Base-by-base conservation (phyloP, 2,113 vertebrate species). In the Pterocles orientalis region DNA sequence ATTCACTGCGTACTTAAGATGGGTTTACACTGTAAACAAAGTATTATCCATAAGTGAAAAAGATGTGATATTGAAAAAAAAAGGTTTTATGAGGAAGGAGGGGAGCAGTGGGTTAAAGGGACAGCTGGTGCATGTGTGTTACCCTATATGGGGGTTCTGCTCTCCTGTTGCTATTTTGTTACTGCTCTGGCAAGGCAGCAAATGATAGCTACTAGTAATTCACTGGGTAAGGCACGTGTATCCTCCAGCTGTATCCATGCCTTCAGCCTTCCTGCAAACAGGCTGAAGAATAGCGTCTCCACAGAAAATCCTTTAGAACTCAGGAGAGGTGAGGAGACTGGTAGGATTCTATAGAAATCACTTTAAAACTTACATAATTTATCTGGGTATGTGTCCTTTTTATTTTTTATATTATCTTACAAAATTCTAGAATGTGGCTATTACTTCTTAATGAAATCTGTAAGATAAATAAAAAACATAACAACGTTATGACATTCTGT, bases 91-190 rank as follows among this genome's bases (percentile, higher is more conserved):
- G n/a, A 72, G 75, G 86, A 76, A 91, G 60, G 23, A 91, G 94
- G 50, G 75, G 64, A 97, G 65, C 78, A 85, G 82, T 76, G 92
- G 81, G 60, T 94, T 93, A 87, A 97, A 82, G 76, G 94, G 78
- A 94, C 88, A 96, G 90, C 85, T 96, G 91, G 86, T 47, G 43
- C 11, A 0, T 87, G 53, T 56, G 72, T 60, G 73, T 90, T 91
- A 92, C 56, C 28, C 3, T 29, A 92, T 91, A 86, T 2, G 45
- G 57, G 86, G 92, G 69, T 68, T 92, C 60, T 96, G 24, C 57
- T 85, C 70, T 94, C 51, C 51, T 61, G 66, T 93, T 95, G 81
- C 90, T 94, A 70, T 92, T 97, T 95, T 81, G 88, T 92, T 95
- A 84, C 90, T 93, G 89, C 56, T 89, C 72, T 83, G 92, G 73